These are phyloP conservation scores for Neodiprion virginianus DNA, from an alignment of 1,140 invertebrate genomes.

Conservation along the genomic window DNA sequence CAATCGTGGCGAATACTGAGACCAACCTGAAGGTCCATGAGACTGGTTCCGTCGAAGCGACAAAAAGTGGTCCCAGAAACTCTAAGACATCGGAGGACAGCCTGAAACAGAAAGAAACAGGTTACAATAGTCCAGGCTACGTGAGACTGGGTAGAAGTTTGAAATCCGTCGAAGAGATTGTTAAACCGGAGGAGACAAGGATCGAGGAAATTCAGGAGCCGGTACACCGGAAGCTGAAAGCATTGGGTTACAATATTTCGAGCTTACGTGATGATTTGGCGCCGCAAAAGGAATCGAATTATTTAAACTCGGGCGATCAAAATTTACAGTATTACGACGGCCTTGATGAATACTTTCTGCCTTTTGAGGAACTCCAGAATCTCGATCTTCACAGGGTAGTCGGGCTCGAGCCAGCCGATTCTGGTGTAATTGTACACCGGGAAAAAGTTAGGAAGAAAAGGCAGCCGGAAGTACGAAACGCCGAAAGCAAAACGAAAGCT, in stretches of 20 bases:
- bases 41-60: background rate
- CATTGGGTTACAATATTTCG: background rate
- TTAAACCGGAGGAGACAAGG: background rate
- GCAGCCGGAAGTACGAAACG: background rate
- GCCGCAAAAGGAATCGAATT: background rate
- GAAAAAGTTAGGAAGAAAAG: background rate
- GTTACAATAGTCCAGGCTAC: background rate
- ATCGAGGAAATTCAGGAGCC: background rate
- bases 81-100: background rate
- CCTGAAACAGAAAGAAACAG: background rate
- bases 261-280: no score
- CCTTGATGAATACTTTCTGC: background rate
- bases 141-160: background rate
- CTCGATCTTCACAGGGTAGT: background rate
- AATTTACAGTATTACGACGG: background rate
- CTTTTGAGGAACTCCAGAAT: background rate
- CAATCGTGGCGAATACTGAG: constrained; percentile 14
- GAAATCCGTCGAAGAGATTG: background rate
- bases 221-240: background rate
- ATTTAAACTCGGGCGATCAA: background rate
- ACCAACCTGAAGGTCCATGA: constrained; percentile 1
- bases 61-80: background rate
- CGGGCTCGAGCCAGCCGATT: background rate
- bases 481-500: background rate
- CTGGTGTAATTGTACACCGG: background rate